A percentile compares a stretch with the other conserved stretches of the same genome.
Evolutionary conservation across 2,888 invertebrate genomes (phyloP).

Genomic region (Paralinhomoeus sp.): DNA sequence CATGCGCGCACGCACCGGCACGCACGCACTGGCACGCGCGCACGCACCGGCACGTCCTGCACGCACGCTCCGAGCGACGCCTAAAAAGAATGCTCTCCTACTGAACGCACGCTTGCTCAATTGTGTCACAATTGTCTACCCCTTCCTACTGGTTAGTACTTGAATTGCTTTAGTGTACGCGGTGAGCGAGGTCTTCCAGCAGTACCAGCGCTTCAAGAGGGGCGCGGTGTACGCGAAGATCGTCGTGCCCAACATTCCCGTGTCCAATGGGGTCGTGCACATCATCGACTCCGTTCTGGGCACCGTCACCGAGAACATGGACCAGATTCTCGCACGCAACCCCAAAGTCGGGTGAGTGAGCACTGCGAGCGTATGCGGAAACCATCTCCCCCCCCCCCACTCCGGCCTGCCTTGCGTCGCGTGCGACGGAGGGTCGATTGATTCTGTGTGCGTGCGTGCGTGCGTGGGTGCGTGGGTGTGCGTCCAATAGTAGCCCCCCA

Average conservation of each 20-base stretch:
- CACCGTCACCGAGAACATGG: slow-evolving; percentile 22
- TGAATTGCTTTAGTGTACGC: slow-evolving; percentile 17
- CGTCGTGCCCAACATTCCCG: slow-evolving; percentile 24
- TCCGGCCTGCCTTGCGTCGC: background rate
- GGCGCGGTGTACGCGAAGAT: slow-evolving; percentile 26
- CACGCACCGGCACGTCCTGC: too few relatives aligned
- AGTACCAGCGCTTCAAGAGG: slow-evolving; percentile 21
- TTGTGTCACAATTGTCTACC: background rate
- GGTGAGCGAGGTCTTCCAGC: slow-evolving; percentile 23
- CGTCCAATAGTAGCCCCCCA: too few relatives aligned
- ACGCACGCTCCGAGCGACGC: too few relatives aligned
- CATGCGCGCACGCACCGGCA: too few relatives aligned
- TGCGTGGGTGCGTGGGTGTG: too few relatives aligned
- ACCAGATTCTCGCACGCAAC: slow-evolving; percentile 12
- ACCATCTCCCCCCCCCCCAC: background rate
- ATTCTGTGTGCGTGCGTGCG: too few relatives aligned
- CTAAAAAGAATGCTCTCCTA: too few relatives aligned
- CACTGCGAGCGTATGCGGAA: background rate
- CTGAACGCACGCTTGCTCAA: too few relatives aligned
- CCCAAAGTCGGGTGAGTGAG: too few relatives aligned
- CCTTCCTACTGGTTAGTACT: background rate
- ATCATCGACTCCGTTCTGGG: slow-evolving; percentile 25
- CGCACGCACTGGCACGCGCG: too few relatives aligned
- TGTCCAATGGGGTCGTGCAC: slow-evolving; percentile 25
- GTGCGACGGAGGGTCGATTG: too few relatives aligned